Base-by-base conservation (phyloP, 2,888 invertebrate genomes). In the Nemoura dubitans region DNA sequence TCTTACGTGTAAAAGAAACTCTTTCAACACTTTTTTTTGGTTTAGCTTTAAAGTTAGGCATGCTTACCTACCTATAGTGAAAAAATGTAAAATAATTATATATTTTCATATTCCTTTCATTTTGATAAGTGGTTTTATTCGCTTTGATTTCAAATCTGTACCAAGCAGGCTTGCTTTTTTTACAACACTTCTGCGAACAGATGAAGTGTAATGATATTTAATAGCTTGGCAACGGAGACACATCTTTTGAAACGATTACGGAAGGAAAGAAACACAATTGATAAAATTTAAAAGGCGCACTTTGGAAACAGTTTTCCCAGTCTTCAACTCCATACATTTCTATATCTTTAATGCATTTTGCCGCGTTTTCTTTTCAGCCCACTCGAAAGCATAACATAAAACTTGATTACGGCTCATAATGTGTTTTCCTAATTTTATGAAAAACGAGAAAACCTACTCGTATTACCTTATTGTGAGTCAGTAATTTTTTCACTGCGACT, bases 181-280 rank as follows among this genome's bases (percentile, higher is more conserved):
- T 59, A 59, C 21, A 21, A 21, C 59, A 59, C 59, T 59, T 7
- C 59, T 21, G 59, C 59, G 1, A 59, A 59, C 14, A 59, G 59
- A 59, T 59, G 59, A 16, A 59, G 21, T 59, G 21, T 21, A 59
- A 59, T 16, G 10, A 21, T 59, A 21, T 10, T 30, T 29, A 30
- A 81, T 28, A 81, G 81, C 81, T 29, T 30, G 81, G 81, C 1
- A 81, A 81, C 28, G 25, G 28, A 81, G 30, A 81, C 2, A 80
- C 29, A 59, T 59, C 59, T 2, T 59, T 59, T 59, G 16, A 59
- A 59, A 59, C 59, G 59, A 59, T 21, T 36, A 7, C 3, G 59
- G 59, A 59, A 59, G 14, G 14, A 59, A 59, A 59, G 1, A 59
- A 7, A 59, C 14, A 21, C 16, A 59, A 21, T 59, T 59, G 59